Base-by-base conservation (phyloP, 2,113 vertebrate species). In the Origma solitaria region DNA sequence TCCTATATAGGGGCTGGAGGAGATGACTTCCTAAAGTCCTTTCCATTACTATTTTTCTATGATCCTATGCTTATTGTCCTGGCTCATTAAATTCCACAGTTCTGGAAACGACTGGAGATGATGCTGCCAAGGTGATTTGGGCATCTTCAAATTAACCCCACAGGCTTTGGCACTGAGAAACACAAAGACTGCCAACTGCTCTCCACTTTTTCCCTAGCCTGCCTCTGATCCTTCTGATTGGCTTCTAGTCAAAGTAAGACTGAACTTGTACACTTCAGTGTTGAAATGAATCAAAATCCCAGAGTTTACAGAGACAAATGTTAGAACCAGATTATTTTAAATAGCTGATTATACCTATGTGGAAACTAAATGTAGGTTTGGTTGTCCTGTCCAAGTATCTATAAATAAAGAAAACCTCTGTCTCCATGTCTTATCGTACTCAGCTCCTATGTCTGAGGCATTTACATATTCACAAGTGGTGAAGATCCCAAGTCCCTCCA, bases 241-340 rank as follows among this genome's bases (percentile, higher is more conserved):
- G 96, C 97, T 97, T 62, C 88, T n/a, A 64, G 96, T 97, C 96
- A 97, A 97, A 97, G 66, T 61, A 83, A 88, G 68, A 65, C 37
- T 82, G 90, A 96, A 97, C 96, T 96, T 91, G 93, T 70, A 95
- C 92, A 91, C 53, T 86, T 95, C 82, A 75, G n/a, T 47, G 83
- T 53, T 94, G 88, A 88, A 91, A 90, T 62, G 60, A 95, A 88
- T 68, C 82, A 65, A 87, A 96, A 78, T 90, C 79, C 45, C 51
- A 92, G 37, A 92, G 68, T 89, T 92, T 92, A 95, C 61, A 94
- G 87, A 91, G 94, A 65, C 17, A 88, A 86, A 73, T 22, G 23
- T 37, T 61, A 93, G 47, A 89, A 89, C 8, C 6, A 80, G 78
- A 42, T 86, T 87, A 77, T 92, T 85, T 95, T 75, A 79, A 54